Base-by-base conservation (phyloP, 2,797 vertebrate genomes). In the Hybognathus amarus region DNA sequence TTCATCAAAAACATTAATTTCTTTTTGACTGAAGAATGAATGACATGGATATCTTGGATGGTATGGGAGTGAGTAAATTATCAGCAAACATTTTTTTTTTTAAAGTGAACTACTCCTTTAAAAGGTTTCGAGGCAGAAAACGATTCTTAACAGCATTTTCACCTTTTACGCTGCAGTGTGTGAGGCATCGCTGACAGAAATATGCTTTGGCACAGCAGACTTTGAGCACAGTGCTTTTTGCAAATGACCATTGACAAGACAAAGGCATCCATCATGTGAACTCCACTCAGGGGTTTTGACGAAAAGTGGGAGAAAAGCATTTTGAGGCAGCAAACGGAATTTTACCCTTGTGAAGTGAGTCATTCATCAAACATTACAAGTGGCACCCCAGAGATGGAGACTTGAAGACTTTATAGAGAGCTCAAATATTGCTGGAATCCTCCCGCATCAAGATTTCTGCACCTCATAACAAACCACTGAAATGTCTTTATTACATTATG, bases 281-380 rank as follows among this genome's bases (percentile, higher is more conserved):
- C 54, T 77, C 56, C 38, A 63, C 74, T 77, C 82, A 68, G 27
- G 50, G 52, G 36, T 63, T 71, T 67, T 18, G 52, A 75, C n/a
- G 52, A 54, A 61, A 76, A 54, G n/a, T 54, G 42, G 36, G 61
- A n/a, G 20, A 63, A 79, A 78, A 63, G 82, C 52, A 56, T 76
- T 68, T 68, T 77, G 63, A 56, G 36, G 40, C 74, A 75, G 40
- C 76, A 68, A 77, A 69, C 22, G n/a, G 70, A 69, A 50, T 83
- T 70, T 78, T 78, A 63, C 42, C 61, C 38, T 69, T 71, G 79
- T 56, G 24, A 82, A 85, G 30, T 45, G 54, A 75, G 36, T 64
- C 33, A 75, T 86, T 83, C 30, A 80, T 86, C 82, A 83, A 59
- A 75, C 82, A 74, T 83, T 83, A 64, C 56, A 71, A 80, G 69